Conservation (phyloP, 2,113 vertebrate species). For the Hiodon alosoides region DNA sequence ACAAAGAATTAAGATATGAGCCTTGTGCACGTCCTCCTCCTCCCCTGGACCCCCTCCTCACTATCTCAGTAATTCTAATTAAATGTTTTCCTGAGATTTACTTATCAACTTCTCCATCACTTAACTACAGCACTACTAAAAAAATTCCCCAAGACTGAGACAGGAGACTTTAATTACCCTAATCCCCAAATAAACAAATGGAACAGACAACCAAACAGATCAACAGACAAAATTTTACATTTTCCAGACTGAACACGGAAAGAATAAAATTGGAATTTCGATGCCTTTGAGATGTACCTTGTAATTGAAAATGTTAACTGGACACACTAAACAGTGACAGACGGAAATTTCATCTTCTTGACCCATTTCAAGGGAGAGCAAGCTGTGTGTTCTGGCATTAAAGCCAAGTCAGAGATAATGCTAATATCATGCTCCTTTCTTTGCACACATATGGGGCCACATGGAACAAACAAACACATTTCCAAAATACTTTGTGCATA, state of each 20-base stretch:
- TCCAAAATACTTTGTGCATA: background rate
- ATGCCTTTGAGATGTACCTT: background rate
- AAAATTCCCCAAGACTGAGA: too few species aligned
- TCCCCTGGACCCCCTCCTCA: too few species aligned
- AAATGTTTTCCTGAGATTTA: background rate
- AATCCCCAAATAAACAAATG: too few species aligned
- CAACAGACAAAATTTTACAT: too few species aligned
- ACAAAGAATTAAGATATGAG: too few species aligned
- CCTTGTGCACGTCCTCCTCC: too few species aligned
- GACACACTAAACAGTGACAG: background rate
- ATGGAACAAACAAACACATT: constrained; percentile 2
- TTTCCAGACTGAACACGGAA: background rate
- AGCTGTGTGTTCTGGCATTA: background rate
- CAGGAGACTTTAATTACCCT: too few species aligned
- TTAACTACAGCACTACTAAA: background rate
- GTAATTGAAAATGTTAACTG: background rate
- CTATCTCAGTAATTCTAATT: background rate
- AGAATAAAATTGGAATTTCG: background rate
- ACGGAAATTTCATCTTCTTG: constrained; percentile 1
- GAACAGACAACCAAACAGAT: too few species aligned
- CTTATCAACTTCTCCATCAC: background rate
- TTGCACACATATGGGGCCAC: background rate
- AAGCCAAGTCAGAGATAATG: constrained; percentile 6
- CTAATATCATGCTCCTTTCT: constrained; percentile 16
- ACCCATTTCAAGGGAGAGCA: background rate